Base-by-base conservation (phyloP, 2,113 vertebrate genomes). In the Heteronetta atricapilla region DNA sequence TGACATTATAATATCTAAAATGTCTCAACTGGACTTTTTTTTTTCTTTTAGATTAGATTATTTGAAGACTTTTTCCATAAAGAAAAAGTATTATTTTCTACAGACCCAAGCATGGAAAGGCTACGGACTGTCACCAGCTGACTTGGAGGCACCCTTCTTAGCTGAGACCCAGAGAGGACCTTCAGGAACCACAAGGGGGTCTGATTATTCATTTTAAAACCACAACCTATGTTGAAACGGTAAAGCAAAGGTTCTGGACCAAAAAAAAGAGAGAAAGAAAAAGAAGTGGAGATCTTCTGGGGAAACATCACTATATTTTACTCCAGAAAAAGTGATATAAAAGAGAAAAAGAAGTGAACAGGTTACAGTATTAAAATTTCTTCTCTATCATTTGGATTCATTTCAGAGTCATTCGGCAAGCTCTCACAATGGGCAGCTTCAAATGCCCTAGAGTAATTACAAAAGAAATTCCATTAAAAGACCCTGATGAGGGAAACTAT, bases 391-490 rank as follows among this genome's bases (percentile, higher is more conserved):
- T 67, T 73, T 26, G 8, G 17, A 84, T 88, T 94, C 73, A 83
- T 74, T 82, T 94, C 33, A 67, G 21, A 34, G n/a, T 42, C 31
- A 8, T 77, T 90, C 59, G 40, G 29, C 19, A 86, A 48, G 25
- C 62, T 85, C 40, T 84, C 74, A 40, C 38, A 63, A 74, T 12
- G 50, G 55, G 38, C 80, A 85, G 44, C 58, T 88, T 77, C 58
- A 81, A 86, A 86, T 82, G 48, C 58, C 82, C 74, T 58, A 11
- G n/a, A 74, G 86, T 91, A 87, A 95, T 40, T 88, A 77, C 68
- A 80, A 88, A 93, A 91, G 40, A 94, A 94, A 85, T 5, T 19
- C 74, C 82, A 74, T 84, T 89, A 96, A 84, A 64, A 84, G 68
- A 81, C 19, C 5, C 42, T 88, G 38, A 94, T 79, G 86, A 94